phyloP scores from a whole-genome alignment of 2,888 invertebrate species.

The Tetragnatha montana region DNA sequence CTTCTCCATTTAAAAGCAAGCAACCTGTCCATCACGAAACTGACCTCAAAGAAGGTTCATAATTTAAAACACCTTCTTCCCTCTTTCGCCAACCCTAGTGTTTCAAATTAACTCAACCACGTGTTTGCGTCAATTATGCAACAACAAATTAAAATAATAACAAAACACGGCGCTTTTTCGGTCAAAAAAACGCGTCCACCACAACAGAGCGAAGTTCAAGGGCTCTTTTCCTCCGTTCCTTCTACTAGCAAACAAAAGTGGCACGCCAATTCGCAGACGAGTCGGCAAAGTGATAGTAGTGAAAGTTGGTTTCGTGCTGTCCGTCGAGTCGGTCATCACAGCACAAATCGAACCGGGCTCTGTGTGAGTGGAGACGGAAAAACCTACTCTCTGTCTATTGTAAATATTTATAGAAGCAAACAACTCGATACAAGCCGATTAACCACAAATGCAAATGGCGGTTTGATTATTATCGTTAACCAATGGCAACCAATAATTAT shows the following conservation, averaged over 20 bases:
- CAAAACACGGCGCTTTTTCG: too few species aligned
- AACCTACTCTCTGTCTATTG: not conserved
- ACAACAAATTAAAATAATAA: too few species aligned
- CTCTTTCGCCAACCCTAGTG: too few species aligned
- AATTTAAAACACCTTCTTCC: too few species aligned
- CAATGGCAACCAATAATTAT: not conserved
- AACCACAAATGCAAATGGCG: not conserved
- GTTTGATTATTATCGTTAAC: not conserved
- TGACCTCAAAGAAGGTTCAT: too few species aligned
- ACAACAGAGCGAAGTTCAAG: too few species aligned
- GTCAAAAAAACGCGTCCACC: too few species aligned
- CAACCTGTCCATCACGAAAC: too few species aligned
- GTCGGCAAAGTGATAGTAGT: not conserved
- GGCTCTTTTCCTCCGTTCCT: not conserved
- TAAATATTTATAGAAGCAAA: not conserved
- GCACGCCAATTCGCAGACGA: conserved; percentile 52
- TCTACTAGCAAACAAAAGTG: conserved; percentile 30
- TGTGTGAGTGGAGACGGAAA: not conserved
- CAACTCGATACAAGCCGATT: not conserved
- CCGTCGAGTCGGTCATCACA: not conserved
- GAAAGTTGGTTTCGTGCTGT: conserved; percentile 22
- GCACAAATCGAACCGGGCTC: not conserved
- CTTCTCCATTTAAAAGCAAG: too few species aligned
- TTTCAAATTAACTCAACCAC: too few species aligned
- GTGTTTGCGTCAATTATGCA: too few species aligned